phyloP scores from a whole-genome alignment of 2,113 vertebrate species.

The Empidonax traillii region DNA sequence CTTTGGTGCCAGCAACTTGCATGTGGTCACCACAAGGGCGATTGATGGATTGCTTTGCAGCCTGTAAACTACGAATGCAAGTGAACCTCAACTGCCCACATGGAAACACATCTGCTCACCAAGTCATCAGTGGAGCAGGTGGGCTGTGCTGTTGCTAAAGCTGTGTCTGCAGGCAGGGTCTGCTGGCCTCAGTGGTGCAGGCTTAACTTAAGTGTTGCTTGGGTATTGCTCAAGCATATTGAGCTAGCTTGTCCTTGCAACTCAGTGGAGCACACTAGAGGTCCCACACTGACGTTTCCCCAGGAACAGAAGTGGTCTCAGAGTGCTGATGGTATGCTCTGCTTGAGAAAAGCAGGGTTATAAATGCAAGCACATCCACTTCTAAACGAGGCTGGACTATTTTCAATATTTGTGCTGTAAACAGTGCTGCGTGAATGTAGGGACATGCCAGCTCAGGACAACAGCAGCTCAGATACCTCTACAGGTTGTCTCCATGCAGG shows the following conservation, averaged over 20 bases:
- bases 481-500: background rate
- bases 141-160: background rate
- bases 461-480: background rate
- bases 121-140: background rate
- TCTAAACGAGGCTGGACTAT: background rate
- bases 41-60: background rate
- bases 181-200: background rate
- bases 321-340: background rate
- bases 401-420: background rate
- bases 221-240: background rate
- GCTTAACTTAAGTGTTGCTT: background rate
- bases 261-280: background rate
- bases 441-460: background rate
- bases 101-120: background rate
- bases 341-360: background rate
- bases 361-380: background rate
- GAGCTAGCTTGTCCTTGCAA: background rate
- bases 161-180: background rate
- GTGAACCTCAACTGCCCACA: rapidly evolving
- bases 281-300: background rate
- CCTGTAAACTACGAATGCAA: background rate
- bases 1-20: background rate
- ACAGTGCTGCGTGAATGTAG: background rate
- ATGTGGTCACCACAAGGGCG: rapidly evolving
- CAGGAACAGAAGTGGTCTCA: background rate